Percentiles rank a stretch among this genome's conserved stretches.
phyloP scores from a whole-genome alignment of 2,113 vertebrate genomes.

The Panthera uncia region DNA sequence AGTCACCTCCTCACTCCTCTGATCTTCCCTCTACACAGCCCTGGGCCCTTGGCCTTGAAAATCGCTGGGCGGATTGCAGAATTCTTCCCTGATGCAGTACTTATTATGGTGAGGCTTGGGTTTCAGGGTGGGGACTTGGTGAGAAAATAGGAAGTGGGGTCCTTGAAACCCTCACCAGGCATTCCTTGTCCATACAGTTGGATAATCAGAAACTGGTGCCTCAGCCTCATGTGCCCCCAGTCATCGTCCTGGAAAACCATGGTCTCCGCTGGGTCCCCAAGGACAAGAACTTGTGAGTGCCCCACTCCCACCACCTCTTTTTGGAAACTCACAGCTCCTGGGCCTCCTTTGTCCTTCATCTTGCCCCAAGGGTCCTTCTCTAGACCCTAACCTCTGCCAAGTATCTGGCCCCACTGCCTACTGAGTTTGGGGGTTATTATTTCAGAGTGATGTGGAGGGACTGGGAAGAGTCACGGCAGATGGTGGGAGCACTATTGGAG shows the following conservation, averaged over 20 bases:
- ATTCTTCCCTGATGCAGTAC: slow-evolving; percentile 88
- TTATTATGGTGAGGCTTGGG: slow-evolving; percentile 89
- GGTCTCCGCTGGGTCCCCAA: slow-evolving; percentile 90
- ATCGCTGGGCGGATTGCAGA: slow-evolving; percentile 91
- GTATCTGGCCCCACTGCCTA: neutral
- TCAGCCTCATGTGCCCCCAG: slow-evolving; percentile 89
- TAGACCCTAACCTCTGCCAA: neutral
- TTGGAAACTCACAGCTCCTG: neutral
- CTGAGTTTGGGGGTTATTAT: slow-evolving; percentile 37
- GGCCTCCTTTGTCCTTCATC: slow-evolving; percentile 17
- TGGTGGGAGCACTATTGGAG: slow-evolving; percentile 88
- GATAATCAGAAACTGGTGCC: slow-evolving; percentile 90
- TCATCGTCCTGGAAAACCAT: slow-evolving; percentile 92
- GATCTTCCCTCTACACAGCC: slow-evolving; percentile 75
- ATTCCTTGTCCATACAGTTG: slow-evolving; percentile 81
- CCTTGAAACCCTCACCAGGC: neutral
- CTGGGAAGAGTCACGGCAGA: slow-evolving; percentile 91
- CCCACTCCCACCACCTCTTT: neutral
- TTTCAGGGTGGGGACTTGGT: neutral
- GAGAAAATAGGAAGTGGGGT: neutral
- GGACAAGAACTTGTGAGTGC: slow-evolving; percentile 93
- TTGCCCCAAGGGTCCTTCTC: neutral
- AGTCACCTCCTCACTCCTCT: slow-evolving; percentile 49
- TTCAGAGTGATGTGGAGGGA: slow-evolving; percentile 93
- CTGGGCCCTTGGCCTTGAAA: slow-evolving; percentile 88